Evolutionary conservation across 2,113 vertebrate species (phyloP), one percentile per base, ranked within the genome.

Genomic region (Zeus faber): DNA sequence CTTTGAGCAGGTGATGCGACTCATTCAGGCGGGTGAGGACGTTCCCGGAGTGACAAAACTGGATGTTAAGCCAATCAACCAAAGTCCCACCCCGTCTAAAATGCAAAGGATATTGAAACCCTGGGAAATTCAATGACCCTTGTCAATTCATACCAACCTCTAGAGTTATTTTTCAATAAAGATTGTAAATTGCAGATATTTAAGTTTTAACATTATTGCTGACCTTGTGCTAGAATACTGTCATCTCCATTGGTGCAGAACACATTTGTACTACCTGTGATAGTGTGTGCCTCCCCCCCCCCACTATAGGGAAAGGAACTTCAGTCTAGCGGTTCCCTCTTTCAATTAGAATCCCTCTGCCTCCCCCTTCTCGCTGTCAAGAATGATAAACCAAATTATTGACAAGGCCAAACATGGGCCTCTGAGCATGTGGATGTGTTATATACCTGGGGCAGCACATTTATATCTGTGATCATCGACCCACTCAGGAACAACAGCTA

Each of bases 301-400:
- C n/a, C n/a, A n/a, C n/a, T n/a, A n/a, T n/a, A n/a, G n/a, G n/a
- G n/a, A n/a, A n/a, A n/a, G n/a, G n/a, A n/a, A n/a, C n/a, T n/a
- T n/a, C n/a, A n/a, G n/a, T n/a, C n/a, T n/a, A n/a, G n/a, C n/a
- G n/a, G n/a, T n/a, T n/a, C n/a, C n/a, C n/a, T n/a, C n/a, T 31
- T 20, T 25, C 23, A 46, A 17, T 88, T 89, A 94, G 89, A 93
- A 94, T 76, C 94, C 93, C 79, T 94, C 93, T 62, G 92, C 91
- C 6, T 94, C 93, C 54, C 89, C 88, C 1, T 79, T 87, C 58
- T 89, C 90, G 78, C 90, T 89, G 55, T 92, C 91, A 54, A 91
- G 92, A 86, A 92, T 89, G 73, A 91, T 89, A 85, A 94, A 94
- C 58, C 92, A 93, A 82, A n/a, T n/a, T n/a, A n/a, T n/a, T n/a